Evolutionary conservation across 2,888 invertebrate genomes (phyloP).

Genomic region (Drosophila colorata): DNA sequence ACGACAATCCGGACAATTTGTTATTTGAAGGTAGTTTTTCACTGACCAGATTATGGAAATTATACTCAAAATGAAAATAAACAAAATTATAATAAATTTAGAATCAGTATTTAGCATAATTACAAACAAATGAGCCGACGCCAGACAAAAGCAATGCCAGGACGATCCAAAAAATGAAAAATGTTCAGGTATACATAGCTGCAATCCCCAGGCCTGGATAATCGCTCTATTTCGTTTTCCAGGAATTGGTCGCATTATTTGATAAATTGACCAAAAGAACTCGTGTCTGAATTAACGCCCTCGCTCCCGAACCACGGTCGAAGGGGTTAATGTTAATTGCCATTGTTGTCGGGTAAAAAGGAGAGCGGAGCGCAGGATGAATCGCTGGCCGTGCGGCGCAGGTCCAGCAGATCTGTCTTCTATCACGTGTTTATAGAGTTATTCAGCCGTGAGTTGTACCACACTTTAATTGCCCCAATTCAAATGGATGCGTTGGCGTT

Average conservation of each 20-base stretch:
- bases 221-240: conserved; percentile 72
- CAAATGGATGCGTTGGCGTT: conserved; percentile 66
- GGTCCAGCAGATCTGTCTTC: conserved; percentile 25
- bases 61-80: conserved; percentile 14
- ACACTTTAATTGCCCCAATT: conserved; percentile 82
- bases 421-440: conserved; percentile 70
- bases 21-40: not conserved
- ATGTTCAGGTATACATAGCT: conserved; percentile 10
- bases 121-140: conserved; percentile 48
- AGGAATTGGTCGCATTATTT: conserved; percentile 67
- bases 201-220: conserved; percentile 39
- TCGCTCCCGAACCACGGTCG: conserved; percentile 44
- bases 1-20: not conserved
- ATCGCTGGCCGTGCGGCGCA: conserved; percentile 10
- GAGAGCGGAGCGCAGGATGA: conserved; percentile 34
- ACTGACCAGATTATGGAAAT: not conserved
- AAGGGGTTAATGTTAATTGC: conserved; percentile 74
- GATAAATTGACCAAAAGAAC: conserved; percentile 76
- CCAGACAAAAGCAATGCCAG: conserved; percentile 25
- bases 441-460: conserved; percentile 64
- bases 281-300: conserved; percentile 82
- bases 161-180: conserved; percentile 14
- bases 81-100: conserved; percentile 40
- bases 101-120: conserved; percentile 67
- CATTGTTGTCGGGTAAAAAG: conserved; percentile 39